Evolutionary conservation across 2,888 invertebrate species (phyloP), one percentile per base, ranked within the genome.

Genomic region (Conops quadrifasciatus): DNA sequence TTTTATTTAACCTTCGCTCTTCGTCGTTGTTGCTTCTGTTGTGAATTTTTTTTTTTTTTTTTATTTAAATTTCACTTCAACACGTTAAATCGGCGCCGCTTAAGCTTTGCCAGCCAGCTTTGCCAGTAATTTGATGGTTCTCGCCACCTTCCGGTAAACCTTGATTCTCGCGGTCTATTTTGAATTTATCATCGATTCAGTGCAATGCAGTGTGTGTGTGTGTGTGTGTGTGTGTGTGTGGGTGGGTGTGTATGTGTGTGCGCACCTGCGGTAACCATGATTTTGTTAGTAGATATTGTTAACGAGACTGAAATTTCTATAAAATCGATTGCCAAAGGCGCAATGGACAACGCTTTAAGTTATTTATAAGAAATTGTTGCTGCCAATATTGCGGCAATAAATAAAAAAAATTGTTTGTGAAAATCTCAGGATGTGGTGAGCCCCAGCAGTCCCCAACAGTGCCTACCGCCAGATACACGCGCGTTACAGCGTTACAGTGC

Each of bases 351-450:
- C 51, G 53, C 53, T 56, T 66, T 53, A 28, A 30, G 30, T 53
- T 53, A 53, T 13, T 26, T 13, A 74, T 76, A 73, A 76, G 68
- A 74, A 70, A 76, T 76, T 70, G 24, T 76, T 75, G 63, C 51
- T 51, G 64, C 49, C 21, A 21, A 58, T 26, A 66, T 53, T 66
- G 36, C 53, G 51, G 58, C 24, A 7, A 45, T 30, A n/a, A 63
- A 19, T 62, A 62, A 62, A 62, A 19, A 62, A 24, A 62, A 36
- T 36, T 36, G 9, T 9, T 36, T 36, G 9, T 36, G 9, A 36
- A n/a, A n/a, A n/a, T n/a, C n/a, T n/a, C 36, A 9, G 36, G 36
- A 36, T 36, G 36, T 36, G 36, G 36, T 36, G 4, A 36, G 36
- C 9, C 36, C 5, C 5, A 9, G 36, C 9, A 7, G 36, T 4